phyloP scores from a whole-genome alignment of 2,113 vertebrate species.

The Callocephalon fimbriatum region DNA sequence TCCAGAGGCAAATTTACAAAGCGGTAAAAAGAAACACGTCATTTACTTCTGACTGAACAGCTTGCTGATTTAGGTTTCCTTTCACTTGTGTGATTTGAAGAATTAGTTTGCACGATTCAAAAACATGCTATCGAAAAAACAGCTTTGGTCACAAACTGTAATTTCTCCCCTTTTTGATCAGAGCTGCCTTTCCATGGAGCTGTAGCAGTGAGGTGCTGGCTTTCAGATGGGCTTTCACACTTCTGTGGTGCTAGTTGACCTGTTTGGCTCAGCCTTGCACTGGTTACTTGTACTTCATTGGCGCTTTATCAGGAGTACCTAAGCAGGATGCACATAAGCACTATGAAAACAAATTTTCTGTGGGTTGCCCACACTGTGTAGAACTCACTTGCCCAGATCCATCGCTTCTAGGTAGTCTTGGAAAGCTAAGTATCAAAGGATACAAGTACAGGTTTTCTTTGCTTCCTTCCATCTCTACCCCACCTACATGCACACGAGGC shows the following conservation, averaged over 20 bases:
- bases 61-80: not conserved
- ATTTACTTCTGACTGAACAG: not conserved
- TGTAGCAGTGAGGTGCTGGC: not conserved
- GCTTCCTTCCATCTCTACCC: not conserved
- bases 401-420: not conserved
- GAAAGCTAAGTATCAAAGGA: not conserved
- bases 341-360: not conserved
- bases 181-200: not conserved
- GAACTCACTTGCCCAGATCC: not conserved
- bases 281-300: not conserved
- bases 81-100: not conserved
- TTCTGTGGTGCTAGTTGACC: not conserved
- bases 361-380: not conserved
- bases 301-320: not conserved
- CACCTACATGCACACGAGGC: rapidly evolving
- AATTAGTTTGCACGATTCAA: not conserved
- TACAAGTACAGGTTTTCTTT: not conserved
- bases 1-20: not conserved
- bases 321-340: not conserved
- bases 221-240: not conserved
- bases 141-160: not conserved
- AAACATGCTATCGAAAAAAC: not conserved
- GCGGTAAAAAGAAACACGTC: not conserved
- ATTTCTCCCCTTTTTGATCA: not conserved
- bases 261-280: not conserved